These are phyloP conservation scores for Ophraella communa DNA, from an alignment of 2,888 invertebrate species.

Conservation along the genomic window DNA sequence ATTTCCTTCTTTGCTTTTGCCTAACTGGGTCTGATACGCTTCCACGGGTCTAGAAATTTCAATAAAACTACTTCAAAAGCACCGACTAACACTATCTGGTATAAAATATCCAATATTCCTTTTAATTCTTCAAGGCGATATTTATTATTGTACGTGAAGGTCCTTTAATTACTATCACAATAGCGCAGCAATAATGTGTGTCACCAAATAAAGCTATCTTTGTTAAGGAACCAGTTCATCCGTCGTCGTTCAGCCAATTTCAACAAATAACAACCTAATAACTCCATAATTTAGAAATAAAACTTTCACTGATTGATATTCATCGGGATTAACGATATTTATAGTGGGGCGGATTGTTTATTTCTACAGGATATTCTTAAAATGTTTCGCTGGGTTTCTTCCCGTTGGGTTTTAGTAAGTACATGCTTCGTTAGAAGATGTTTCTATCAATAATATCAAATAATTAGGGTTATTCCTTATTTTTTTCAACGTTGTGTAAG, in stretches of 20 bases:
- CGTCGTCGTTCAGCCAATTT: neutral
- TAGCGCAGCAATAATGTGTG: conserved; percentile 5
- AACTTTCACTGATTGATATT: conserved; percentile 1
- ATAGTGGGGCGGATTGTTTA: no score
- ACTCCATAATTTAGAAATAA: neutral
- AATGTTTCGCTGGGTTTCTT: no score
- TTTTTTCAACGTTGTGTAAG: no score
- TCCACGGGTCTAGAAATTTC: no score
- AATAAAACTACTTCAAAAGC: conserved; percentile 11
- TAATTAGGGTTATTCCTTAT: no score
- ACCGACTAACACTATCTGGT: neutral
- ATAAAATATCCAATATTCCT: conserved; percentile 4
- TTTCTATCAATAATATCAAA: no score
- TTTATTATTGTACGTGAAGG: conserved; percentile 1
- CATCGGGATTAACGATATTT: neutral
- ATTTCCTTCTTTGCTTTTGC: no score
- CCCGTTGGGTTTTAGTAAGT: no score
- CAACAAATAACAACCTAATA: neutral
- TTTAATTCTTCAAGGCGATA: conserved; percentile 6
- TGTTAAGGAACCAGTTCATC: neutral
- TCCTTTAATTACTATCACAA: conserved; percentile 15
- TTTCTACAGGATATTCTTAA: no score
- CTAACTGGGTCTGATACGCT: no score
- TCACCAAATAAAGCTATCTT: conserved; percentile 21
- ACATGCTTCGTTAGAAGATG: no score